Evolutionary conservation across 2,797 vertebrate species (phyloP).

Genomic region (Paedocypris micromegethes): DNA sequence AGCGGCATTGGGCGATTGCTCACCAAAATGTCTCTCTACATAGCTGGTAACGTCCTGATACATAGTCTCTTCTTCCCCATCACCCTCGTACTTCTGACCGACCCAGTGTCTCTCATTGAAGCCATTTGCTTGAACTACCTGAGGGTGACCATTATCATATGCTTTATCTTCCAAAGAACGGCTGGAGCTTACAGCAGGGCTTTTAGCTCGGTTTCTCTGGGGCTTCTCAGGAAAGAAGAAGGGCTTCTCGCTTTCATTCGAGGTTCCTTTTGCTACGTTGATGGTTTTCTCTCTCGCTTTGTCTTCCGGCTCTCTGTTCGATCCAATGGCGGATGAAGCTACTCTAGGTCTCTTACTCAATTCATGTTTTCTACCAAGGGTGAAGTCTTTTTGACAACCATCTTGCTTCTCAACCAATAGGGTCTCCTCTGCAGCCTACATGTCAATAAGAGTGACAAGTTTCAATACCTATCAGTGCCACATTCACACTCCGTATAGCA

Average conservation of each 20-base stretch:
- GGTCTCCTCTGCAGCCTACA: constrained; percentile 89
- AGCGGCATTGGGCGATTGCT: constrained; percentile 39
- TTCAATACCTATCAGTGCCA: constrained; percentile 68
- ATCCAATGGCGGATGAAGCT: constrained; percentile 36
- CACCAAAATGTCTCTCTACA: constrained; percentile 34
- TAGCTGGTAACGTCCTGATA: constrained; percentile 28
- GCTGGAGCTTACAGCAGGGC: constrained; percentile 35
- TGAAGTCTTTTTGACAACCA: constrained; percentile 67
- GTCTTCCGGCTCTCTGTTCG: constrained; percentile 48
- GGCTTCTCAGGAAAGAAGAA: constrained; percentile 52
- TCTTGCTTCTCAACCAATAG: constrained; percentile 90
- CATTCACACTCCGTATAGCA: constrained; percentile 20
- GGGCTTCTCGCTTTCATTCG: constrained; percentile 34
- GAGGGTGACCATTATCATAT: constrained; percentile 46
- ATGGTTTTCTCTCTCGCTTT: constrained; percentile 31
- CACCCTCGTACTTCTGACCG: constrained; percentile 39
- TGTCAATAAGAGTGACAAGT: constrained; percentile 93
- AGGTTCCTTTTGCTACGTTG: constrained; percentile 31
- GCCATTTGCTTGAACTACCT: constrained; percentile 62
- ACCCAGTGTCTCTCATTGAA: constrained; percentile 45
- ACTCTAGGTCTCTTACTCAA: constrained; percentile 56
- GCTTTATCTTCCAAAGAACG: constrained; percentile 40
- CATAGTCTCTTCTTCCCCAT: constrained; percentile 32
- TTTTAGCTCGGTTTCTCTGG: constrained; percentile 44
- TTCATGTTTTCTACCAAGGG: constrained; percentile 60